These are phyloP conservation scores for Diarsia mendica DNA, from an alignment of 2,888 invertebrate genomes.

Conservation along the genomic window DNA sequence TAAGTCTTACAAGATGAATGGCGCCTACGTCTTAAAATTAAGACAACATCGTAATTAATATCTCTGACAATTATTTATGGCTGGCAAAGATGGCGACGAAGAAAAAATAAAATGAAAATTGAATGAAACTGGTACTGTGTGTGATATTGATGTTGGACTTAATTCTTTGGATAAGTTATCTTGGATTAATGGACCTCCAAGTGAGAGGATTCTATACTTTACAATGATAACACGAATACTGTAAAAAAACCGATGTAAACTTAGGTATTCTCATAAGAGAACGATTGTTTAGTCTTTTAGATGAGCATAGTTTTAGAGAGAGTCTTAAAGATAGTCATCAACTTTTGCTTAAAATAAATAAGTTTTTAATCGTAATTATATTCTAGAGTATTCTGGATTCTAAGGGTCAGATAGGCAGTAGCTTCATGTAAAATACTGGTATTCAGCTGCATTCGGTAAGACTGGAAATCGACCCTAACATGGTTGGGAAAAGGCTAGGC, in stretches of 20 bases:
- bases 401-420: too few species aligned
- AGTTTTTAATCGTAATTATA: too few species aligned
- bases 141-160: neutral
- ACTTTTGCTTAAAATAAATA: too few species aligned
- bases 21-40: conserved; percentile 73
- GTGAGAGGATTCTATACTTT: neutral
- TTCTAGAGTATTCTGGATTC: too few species aligned
- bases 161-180: neutral
- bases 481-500: too few species aligned
- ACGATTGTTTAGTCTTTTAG: neutral
- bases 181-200: neutral
- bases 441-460: too few species aligned
- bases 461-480: too few species aligned
- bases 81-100: conserved; percentile 31
- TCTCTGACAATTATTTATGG: conserved; percentile 67
- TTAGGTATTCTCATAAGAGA: neutral
- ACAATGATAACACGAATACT: neutral
- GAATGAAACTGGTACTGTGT: conserved; percentile 1
- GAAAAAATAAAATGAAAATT: neutral
- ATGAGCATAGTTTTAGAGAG: too few species aligned
- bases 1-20: conserved; percentile 85
- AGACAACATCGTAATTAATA: conserved; percentile 70
- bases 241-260: neutral
- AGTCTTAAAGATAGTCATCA: too few species aligned
- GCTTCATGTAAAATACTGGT: too few species aligned